Conservation (phyloP, 1,140 invertebrate genomes). For the Papilio dardanus region DNA sequence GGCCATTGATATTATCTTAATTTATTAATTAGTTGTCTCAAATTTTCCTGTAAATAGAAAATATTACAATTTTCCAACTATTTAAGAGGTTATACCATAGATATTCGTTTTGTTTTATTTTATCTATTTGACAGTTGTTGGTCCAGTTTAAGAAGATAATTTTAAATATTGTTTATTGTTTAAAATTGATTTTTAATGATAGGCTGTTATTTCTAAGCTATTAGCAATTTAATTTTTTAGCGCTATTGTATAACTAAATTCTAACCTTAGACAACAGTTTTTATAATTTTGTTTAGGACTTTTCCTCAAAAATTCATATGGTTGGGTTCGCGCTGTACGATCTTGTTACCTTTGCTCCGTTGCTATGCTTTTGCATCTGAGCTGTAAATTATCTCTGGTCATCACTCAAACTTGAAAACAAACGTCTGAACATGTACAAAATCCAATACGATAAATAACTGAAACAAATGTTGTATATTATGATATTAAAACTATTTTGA, state of each 20-base stretch:
- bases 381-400: conserved; percentile 16
- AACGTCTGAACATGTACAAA: conserved; percentile 18
- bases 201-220: neutral
- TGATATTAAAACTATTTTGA: conserved; percentile 39
- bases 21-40: neutral
- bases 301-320: too few relatives aligned
- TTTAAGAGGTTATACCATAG: conserved; percentile 46
- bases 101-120: neutral
- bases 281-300: too few relatives aligned
- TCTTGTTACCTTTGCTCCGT: neutral
- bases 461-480: conserved; percentile 40
- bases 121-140: conserved; percentile 1
- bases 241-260: neutral
- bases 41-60: neutral
- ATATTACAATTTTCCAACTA: neutral
- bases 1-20: conserved; percentile 50
- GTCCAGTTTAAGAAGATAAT: neutral
- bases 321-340: neutral
- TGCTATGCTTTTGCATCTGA: neutral
- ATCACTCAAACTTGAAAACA: conserved; percentile 34
- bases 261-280: neutral
- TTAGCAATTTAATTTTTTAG: neutral
- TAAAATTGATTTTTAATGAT: neutral
- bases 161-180: neutral
- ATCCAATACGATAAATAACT: conserved; percentile 10